These are phyloP conservation scores for Latrodectus hesperus DNA, from an alignment of 2,888 invertebrate genomes.

Conservation along the genomic window DNA sequence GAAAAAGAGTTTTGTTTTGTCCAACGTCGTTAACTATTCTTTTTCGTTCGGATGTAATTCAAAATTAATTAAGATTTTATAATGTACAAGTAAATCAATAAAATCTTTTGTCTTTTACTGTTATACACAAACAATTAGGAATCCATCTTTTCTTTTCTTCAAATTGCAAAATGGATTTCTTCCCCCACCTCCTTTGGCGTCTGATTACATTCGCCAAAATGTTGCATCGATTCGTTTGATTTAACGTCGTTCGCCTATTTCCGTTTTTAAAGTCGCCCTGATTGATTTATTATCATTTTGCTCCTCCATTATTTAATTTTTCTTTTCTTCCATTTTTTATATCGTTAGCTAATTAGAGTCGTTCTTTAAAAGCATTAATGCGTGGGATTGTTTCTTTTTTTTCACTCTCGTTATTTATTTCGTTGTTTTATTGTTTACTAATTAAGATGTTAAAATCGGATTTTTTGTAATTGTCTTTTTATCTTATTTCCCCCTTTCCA, in stretches of 20 bases:
- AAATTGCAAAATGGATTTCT: too few relatives aligned
- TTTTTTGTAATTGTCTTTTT: neutral
- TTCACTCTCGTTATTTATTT: neutral
- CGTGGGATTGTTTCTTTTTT: slow-evolving; percentile 13
- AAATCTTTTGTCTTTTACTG: too few relatives aligned
- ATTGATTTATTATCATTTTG: slow-evolving; percentile 15
- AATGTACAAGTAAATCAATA: too few relatives aligned
- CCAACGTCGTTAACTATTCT: too few relatives aligned
- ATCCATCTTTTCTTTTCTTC: too few relatives aligned
- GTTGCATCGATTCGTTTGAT: neutral
- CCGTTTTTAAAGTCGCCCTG: neutral
- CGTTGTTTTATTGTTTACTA: slow-evolving; percentile 47
- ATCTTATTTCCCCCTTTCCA: neutral
- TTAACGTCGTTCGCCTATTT: too few relatives aligned
- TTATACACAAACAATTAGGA: too few relatives aligned
- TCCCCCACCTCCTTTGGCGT: too few relatives aligned
- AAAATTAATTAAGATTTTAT: too few relatives aligned
- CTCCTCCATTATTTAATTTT: slow-evolving; percentile 7
- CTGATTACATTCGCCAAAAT: slow-evolving; percentile 8
- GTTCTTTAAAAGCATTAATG: slow-evolving; percentile 21
- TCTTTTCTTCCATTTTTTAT: slow-evolving; percentile 5
- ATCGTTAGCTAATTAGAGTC: slow-evolving; percentile 38
- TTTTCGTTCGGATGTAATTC: too few relatives aligned
- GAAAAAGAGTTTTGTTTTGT: too few relatives aligned
- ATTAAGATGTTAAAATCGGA: slow-evolving; percentile 36